Conservation (phyloP, 2,113 vertebrate genomes). For the Eclectus roratus region DNA sequence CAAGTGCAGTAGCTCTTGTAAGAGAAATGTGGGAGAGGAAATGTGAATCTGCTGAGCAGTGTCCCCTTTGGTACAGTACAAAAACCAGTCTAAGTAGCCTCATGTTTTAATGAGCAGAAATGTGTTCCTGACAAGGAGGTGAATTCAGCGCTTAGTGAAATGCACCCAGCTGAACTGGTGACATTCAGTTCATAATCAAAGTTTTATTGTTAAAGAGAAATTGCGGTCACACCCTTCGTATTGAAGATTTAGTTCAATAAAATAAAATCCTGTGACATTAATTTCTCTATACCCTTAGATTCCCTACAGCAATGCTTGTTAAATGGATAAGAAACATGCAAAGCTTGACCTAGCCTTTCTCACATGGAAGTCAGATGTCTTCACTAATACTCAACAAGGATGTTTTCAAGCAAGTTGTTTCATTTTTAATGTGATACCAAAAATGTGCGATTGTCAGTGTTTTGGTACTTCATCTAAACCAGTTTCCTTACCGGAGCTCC, state of each 20-base stretch:
- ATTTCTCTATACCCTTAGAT: neutral
- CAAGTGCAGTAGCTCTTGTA: neutral
- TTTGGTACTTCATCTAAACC: neutral
- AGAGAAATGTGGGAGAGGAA: neutral
- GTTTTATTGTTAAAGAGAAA: slow-evolving; percentile 14
- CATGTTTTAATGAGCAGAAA: slow-evolving; percentile 22
- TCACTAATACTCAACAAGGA: neutral
- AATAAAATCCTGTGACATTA: neutral
- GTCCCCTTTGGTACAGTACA: neutral
- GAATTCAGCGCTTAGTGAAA: slow-evolving; percentile 10
- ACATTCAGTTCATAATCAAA: slow-evolving; percentile 10
- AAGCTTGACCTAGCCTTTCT: neutral
- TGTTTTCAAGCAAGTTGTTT: neutral
- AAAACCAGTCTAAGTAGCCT: neutral
- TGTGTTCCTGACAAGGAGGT: neutral
- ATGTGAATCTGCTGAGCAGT: neutral
- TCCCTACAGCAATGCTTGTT: neutral
- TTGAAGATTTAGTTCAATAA: slow-evolving; percentile 16
- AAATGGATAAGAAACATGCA: neutral
- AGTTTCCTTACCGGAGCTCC: neutral
- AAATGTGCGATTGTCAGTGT: neutral
- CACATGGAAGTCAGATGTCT: neutral
- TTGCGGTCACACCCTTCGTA: neutral
- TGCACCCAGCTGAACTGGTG: neutral
- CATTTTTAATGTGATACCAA: neutral